Conservation (phyloP, 2,888 invertebrate genomes). For the Cephus nigrinus region DNA sequence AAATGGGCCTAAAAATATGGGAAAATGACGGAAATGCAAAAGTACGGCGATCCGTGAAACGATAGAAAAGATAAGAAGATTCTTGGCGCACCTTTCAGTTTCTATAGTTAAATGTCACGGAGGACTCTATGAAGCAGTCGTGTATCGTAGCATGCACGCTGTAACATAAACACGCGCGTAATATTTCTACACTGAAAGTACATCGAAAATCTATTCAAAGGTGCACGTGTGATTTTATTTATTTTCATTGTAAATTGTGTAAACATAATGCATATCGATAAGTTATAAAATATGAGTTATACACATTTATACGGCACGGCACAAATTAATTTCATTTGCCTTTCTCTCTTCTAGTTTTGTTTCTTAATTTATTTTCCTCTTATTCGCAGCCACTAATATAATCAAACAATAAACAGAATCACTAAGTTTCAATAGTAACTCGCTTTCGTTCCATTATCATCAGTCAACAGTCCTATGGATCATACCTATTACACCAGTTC, state of each 20-base stretch:
- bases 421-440: not conserved
- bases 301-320: not conserved
- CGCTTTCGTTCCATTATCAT: not conserved
- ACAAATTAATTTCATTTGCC: slow-evolving; percentile 9
- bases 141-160: not conserved
- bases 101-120: not conserved
- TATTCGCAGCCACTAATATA: slow-evolving; percentile 2
- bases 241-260: not conserved
- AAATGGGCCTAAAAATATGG: too few relatives aligned
- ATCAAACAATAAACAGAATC: not conserved
- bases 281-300: not conserved
- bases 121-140: not conserved
- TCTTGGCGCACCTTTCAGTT: not conserved
- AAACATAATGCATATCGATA: not conserved
- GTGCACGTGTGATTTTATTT: not conserved
- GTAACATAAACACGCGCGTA: not conserved
- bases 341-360: slow-evolving; percentile 10
- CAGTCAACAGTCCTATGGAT: not conserved
- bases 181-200: not conserved
- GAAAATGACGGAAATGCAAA: not conserved
- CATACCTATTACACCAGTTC: not conserved
- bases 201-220: not conserved
- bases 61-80: not conserved
- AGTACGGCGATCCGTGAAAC: not conserved
- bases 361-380: not conserved